These are phyloP conservation scores for Papilio demoleus DNA, from an alignment of 2,888 invertebrate genomes.

Conservation along the genomic window DNA sequence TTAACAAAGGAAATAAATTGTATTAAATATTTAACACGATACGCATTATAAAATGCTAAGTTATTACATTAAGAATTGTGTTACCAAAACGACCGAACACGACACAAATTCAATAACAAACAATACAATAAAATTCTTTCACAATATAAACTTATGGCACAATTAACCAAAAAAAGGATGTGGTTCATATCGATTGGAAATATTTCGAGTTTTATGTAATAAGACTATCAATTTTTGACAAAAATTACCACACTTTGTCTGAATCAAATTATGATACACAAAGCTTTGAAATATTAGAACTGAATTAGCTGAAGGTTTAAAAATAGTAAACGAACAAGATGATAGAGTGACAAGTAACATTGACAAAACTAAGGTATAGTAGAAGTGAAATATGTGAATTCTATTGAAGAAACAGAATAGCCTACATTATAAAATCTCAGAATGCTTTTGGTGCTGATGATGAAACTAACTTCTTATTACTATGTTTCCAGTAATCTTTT, in stretches of 20 bases:
- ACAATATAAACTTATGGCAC: conserved; percentile 22
- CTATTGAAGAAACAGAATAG: no score
- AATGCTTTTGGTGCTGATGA: no score
- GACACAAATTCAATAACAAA: conserved; percentile 24
- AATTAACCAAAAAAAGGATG: conserved; percentile 29
- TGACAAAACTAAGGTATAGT: background rate
- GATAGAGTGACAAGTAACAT: background rate
- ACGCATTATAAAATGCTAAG: conserved; percentile 33
- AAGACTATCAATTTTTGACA: background rate
- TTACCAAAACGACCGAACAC: conserved; percentile 26
- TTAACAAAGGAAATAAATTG: conserved; percentile 41
- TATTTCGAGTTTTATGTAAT: conserved; percentile 13
- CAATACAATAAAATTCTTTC: conserved; percentile 33
- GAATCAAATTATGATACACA: background rate
- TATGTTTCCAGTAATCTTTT: no score
- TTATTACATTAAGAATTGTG: conserved; percentile 33
- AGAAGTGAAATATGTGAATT: no score
- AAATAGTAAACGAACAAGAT: background rate
- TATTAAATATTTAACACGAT: conserved; percentile 38
- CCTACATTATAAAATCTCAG: no score
- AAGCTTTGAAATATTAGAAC: background rate
- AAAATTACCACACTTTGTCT: background rate
- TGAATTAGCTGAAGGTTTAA: background rate
- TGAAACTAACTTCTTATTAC: no score
- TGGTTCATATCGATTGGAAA: background rate